Evolutionary conservation across 2,888 invertebrate species (phyloP).

Genomic region (Hecatera dysodea): DNA sequence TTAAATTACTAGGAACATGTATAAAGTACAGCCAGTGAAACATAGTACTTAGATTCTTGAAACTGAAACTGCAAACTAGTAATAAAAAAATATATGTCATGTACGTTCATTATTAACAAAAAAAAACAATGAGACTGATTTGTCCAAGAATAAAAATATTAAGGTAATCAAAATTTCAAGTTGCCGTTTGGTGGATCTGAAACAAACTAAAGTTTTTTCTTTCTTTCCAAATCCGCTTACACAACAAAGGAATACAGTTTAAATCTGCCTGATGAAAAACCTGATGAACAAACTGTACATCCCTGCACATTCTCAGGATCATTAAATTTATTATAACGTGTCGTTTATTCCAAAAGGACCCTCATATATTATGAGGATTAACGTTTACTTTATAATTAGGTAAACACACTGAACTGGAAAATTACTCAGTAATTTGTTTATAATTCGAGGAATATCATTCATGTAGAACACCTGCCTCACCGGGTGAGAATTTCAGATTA

Average conservation of each 20-base stretch:
- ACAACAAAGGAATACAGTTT: neutral
- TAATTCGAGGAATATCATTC: slow-evolving; percentile 33
- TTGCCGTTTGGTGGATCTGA: neutral
- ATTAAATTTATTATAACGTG: slow-evolving; percentile 71
- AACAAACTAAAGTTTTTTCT: neutral
- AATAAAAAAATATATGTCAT: neutral
- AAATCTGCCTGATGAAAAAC: slow-evolving; percentile 13
- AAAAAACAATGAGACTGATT: neutral
- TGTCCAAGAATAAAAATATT: neutral
- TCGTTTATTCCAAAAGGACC: slow-evolving; percentile 66
- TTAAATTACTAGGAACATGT: neutral
- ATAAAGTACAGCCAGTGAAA: neutral
- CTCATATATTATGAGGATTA: slow-evolving; percentile 69
- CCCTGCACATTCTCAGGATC: slow-evolving; percentile 49
- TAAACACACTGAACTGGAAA: slow-evolving; percentile 45
- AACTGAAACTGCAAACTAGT: neutral
- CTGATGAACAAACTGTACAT: slow-evolving; percentile 28
- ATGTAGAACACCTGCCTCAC: slow-evolving; percentile 10
- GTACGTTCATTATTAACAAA: neutral
- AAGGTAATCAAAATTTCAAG: neutral
- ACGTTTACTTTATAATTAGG: slow-evolving; percentile 63
- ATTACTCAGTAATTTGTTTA: slow-evolving; percentile 54
- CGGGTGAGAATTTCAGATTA: neutral
- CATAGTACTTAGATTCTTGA: neutral
- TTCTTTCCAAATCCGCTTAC: neutral